Evolutionary conservation across 2,797 vertebrate genomes (phyloP), one percentile per base, ranked within the genome.

Genomic region (Gorsachius magnificus): DNA sequence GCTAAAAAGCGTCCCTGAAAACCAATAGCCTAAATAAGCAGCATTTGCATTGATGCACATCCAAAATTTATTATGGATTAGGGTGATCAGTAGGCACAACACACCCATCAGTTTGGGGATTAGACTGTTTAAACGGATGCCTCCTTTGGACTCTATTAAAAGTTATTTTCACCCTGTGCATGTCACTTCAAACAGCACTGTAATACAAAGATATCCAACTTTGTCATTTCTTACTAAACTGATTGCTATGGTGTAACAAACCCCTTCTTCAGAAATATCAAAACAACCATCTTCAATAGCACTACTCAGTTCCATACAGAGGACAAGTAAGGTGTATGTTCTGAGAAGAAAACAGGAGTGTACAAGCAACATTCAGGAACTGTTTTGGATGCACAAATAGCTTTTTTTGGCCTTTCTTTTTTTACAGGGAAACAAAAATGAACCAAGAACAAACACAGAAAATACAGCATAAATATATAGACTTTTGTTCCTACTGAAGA

Each of bases 51-150:
- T 5, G 7, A 72, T 26, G 50, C 13, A 88, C 13, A 86, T 54
- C 29, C 18, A 84, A 83, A 94, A 91, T 16, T 48, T 24, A 29
- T 89, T 72, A 86, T n/a, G 50, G 70, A 82, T 90, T 82, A 83
- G 8, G 19, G 29, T 76, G 35, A 54, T 69, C 36, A 54, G 21
- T 35, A 91, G 36, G 43, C 51, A 91, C 36, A 92, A 74, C 7
- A 24, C 21, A 86, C 14, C 25, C 25, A 54, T 65, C 53, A 83
- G 54, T 65, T 33, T 3, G 18, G 7, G 6, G 41, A 41, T 41
- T 61, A 35, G 33, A 75, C 9, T 66, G 45, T 41, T 94, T 45
- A 74, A 87, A 77, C 3, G 1, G 1, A 71, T 0, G 2, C 3
- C 33, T 83, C 38, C 16, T 86, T 94, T 48, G 36, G n/a, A 65